These are phyloP conservation scores for Euclidia mi DNA, from an alignment of 2,888 invertebrate genomes.

Conservation along the genomic window DNA sequence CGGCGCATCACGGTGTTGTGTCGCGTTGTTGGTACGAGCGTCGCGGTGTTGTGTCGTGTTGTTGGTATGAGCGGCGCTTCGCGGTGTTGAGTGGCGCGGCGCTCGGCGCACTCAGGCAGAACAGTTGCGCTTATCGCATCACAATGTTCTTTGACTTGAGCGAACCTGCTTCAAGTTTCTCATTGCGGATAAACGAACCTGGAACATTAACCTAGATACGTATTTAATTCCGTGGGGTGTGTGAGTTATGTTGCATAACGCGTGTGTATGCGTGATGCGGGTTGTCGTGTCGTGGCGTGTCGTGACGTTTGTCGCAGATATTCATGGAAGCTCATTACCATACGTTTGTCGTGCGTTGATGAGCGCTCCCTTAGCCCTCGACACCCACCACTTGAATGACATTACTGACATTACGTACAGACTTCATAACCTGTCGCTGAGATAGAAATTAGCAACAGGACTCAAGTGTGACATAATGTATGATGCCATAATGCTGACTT, in stretches of 20 bases:
- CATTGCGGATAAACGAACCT: background rate
- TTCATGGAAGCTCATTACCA: constrained; percentile 34
- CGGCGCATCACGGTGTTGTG: too few relatives aligned
- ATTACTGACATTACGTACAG: constrained; percentile 17
- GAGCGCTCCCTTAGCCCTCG: constrained; percentile 18
- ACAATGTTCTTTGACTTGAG: background rate
- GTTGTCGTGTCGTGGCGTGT: background rate
- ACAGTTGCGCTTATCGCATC: constrained; percentile 6
- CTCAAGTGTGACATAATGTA: background rate
- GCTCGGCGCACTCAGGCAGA: too few relatives aligned
- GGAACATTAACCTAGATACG: background rate
- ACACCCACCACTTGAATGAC: constrained; percentile 3
- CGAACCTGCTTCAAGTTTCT: background rate
- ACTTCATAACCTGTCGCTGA: constrained; percentile 26
- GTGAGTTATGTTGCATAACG: background rate
- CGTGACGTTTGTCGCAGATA: constrained; percentile 22
- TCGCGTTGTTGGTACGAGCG: too few relatives aligned
- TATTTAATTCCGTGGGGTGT: background rate
- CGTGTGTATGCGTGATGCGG: constrained; percentile 15
- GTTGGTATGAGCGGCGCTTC: too few relatives aligned
- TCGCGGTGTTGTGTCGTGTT: too few relatives aligned
- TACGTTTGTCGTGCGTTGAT: constrained; percentile 46
- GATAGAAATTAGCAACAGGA: constrained; percentile 21
- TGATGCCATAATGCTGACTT: background rate
- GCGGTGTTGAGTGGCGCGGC: too few relatives aligned